These are phyloP conservation scores for Nematostella vectensis DNA, from an alignment of 92 coral and sea anemone genomes.

Conservation along the genomic window DNA sequence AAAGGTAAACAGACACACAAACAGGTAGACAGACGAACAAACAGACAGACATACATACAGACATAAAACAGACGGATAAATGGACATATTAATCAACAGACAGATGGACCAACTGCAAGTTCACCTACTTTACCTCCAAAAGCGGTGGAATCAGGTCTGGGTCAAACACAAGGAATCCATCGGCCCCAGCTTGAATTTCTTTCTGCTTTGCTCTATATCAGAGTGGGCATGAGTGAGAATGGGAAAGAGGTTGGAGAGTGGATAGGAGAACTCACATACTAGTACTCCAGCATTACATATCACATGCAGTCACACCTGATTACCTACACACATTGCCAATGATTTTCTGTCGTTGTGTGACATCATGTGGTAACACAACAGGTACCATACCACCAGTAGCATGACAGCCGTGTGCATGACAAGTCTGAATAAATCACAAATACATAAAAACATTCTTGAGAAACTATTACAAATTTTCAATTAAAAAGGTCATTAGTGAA, in stretches of 20 bases:
- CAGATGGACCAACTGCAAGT: too few relatives aligned
- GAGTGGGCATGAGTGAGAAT: too few relatives aligned
- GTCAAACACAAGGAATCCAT: slow-evolving; percentile 70
- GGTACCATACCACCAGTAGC: slow-evolving; percentile 91
- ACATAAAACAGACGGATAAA: too few relatives aligned
- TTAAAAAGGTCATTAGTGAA: too few relatives aligned
- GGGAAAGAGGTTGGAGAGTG: background rate
- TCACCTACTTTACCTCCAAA: slow-evolving; percentile 50
- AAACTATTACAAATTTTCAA: too few relatives aligned
- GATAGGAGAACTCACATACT: background rate
- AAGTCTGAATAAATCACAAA: slow-evolving; percentile 39
- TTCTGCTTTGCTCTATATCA: slow-evolving; percentile 47
- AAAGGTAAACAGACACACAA: too few relatives aligned
- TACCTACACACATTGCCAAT: slow-evolving; percentile 55
- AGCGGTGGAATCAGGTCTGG: slow-evolving; percentile 51
- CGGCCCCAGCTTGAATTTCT: slow-evolving; percentile 71
- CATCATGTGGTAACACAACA: slow-evolving; percentile 44
- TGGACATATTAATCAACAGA: too few relatives aligned
- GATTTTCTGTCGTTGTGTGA: slow-evolving; percentile 33
- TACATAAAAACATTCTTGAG: too few relatives aligned
- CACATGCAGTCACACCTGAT: too few relatives aligned
- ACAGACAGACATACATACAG: too few relatives aligned
- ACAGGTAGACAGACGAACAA: too few relatives aligned
- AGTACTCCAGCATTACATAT: too few relatives aligned
- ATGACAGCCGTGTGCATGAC: slow-evolving; percentile 75